Conservation (phyloP, 2,113 vertebrate genomes). For the Pan troglodytes region NHGRI_mPanTro3-v2.1_pri NC_072401.2:156461501-156462000, state of each 20-base stretch:
- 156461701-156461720: background rate
- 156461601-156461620: background rate
- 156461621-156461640: background rate
- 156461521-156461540: background rate
- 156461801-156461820: background rate
- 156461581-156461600: background rate
- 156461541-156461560: background rate
- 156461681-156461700: background rate
- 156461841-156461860: background rate
- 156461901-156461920: background rate
- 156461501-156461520: background rate
- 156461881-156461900: background rate
- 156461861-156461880: background rate
- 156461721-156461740: background rate
- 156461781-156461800: background rate
- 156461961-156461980: background rate
- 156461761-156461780: background rate
- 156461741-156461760: background rate
- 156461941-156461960: background rate
- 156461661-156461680: background rate
- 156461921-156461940: background rate
- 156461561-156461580: background rate
- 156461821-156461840: background rate
- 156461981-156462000: background rate
- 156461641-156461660: background rate